Evolutionary conservation across 2,888 invertebrate species (phyloP).

Genomic region (Leucania comma): DNA sequence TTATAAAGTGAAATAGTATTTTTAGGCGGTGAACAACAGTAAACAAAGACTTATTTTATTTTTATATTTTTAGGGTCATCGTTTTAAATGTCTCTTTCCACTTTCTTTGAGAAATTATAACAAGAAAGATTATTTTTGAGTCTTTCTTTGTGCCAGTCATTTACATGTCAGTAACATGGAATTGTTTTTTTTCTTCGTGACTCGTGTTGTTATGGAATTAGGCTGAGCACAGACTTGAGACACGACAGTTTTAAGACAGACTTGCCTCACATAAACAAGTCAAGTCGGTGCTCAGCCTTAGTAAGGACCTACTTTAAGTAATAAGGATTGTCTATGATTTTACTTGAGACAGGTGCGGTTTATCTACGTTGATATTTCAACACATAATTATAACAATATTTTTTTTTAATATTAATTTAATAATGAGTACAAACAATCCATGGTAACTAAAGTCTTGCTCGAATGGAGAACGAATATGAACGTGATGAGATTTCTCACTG

Average conservation of each 20-base stretch:
- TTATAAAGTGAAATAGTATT: slow-evolving; percentile 16
- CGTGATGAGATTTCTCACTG: too few species aligned
- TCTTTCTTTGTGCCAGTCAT: slow-evolving; percentile 4
- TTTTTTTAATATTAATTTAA: too few species aligned
- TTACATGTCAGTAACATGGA: neutral
- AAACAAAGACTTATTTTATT: slow-evolving; percentile 23
- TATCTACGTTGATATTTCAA: slow-evolving; percentile 4
- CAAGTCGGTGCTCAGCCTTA: too few species aligned
- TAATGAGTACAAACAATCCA: too few species aligned
- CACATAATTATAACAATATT: neutral
- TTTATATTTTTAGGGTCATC: slow-evolving; percentile 26
- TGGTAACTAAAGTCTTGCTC: neutral
- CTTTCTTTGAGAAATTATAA: slow-evolving; percentile 18
- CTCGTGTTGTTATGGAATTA: too few species aligned
- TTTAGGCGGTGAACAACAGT: slow-evolving; percentile 18
- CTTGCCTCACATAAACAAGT: too few species aligned
- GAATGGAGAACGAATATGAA: neutral
- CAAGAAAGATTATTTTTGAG: neutral
- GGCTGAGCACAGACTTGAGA: too few species aligned
- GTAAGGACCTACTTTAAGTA: too few species aligned
- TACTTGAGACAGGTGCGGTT: neutral
- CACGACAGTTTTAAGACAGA: too few species aligned
- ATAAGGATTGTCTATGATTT: slow-evolving; percentile 1
- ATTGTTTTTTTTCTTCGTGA: neutral
- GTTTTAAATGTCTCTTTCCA: slow-evolving; percentile 16